Evolutionary conservation across 2,113 vertebrate genomes (phyloP).

Genomic region (Sminthopsis crassicaudata): DNA sequence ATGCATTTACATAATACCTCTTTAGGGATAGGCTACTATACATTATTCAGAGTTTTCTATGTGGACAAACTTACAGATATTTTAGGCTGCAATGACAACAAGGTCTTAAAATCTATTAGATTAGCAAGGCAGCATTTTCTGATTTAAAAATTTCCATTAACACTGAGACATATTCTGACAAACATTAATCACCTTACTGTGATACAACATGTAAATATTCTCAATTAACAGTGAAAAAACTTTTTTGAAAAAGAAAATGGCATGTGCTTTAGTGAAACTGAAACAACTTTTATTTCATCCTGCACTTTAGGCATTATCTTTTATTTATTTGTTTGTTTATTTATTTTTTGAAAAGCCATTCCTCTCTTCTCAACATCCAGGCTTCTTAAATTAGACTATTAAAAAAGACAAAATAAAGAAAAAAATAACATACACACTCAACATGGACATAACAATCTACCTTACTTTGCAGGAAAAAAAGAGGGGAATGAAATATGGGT

Average conservation of each 20-base stretch:
- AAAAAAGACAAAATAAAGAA: background rate
- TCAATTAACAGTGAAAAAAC: slow-evolving; percentile 49
- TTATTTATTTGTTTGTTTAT: too few species aligned
- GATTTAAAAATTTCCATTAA: slow-evolving; percentile 75
- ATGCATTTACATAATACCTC: slow-evolving; percentile 77
- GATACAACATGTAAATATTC: slow-evolving; percentile 66
- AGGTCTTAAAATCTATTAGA: slow-evolving; percentile 77
- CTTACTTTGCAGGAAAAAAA: too few species aligned
- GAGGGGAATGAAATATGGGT: too few species aligned
- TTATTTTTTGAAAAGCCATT: background rate
- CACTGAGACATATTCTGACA: slow-evolving; percentile 63
- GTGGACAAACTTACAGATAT: slow-evolving; percentile 61
- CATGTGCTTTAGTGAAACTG: background rate
- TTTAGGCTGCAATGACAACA: slow-evolving; percentile 74
- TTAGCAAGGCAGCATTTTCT: slow-evolving; percentile 71
- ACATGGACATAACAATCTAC: too few species aligned
- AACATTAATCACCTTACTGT: slow-evolving; percentile 71
- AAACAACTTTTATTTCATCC: slow-evolving; percentile 42
- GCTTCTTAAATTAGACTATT: slow-evolving; percentile 8
- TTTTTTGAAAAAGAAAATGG: slow-evolving; percentile 56
- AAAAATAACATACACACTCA: too few species aligned
- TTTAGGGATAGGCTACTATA: slow-evolving; percentile 67
- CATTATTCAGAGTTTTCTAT: slow-evolving; percentile 71
- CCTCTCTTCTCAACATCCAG: background rate
- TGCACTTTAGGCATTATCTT: background rate